A percentile compares a stretch with the other conserved stretches of the same genome.
Conservation (phyloP, 2,888 invertebrate genomes). For the Drosophila eohydei region DNA sequence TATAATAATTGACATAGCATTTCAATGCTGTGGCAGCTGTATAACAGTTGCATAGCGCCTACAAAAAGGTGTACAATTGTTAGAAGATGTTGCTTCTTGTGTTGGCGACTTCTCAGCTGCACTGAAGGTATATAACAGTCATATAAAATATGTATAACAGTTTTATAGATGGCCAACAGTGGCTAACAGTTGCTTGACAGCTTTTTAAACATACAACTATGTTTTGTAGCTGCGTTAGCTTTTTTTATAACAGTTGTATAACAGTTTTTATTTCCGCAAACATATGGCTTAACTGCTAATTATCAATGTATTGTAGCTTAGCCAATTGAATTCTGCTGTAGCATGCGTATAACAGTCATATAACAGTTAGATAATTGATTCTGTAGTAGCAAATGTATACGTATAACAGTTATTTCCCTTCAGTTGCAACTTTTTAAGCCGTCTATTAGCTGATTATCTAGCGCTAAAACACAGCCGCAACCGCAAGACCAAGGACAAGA, state of each 20-base stretch:
- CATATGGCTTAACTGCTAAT: no score
- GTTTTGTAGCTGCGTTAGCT: no score
- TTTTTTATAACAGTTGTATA: conserved; percentile 18
- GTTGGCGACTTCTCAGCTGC: not conserved
- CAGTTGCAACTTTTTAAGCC: not conserved
- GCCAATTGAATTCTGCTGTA: no score
- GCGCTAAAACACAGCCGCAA: not conserved
- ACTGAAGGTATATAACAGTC: not conserved
- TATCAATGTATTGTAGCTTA: not conserved
- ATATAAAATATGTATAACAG: not conserved
- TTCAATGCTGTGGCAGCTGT: conserved; percentile 3
- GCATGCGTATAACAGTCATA: conserved; percentile 15
- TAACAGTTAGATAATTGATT: no score
- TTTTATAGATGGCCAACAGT: not conserved
- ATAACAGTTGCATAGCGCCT: not conserved
- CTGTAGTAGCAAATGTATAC: not conserved
- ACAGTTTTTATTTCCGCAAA: not conserved
- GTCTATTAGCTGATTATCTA: conserved; percentile 18
- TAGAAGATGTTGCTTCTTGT: not conserved
- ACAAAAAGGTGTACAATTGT: not conserved
- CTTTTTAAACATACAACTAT: not conserved
- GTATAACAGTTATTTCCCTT: conserved; percentile 1
- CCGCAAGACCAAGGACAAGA: conserved; percentile 32
- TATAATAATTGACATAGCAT: conserved; percentile 13
- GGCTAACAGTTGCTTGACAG: not conserved